These are phyloP conservation scores for Shinisaurus crocodilurus DNA, from an alignment of 2,113 vertebrate genomes.

Conservation along the genomic window DNA sequence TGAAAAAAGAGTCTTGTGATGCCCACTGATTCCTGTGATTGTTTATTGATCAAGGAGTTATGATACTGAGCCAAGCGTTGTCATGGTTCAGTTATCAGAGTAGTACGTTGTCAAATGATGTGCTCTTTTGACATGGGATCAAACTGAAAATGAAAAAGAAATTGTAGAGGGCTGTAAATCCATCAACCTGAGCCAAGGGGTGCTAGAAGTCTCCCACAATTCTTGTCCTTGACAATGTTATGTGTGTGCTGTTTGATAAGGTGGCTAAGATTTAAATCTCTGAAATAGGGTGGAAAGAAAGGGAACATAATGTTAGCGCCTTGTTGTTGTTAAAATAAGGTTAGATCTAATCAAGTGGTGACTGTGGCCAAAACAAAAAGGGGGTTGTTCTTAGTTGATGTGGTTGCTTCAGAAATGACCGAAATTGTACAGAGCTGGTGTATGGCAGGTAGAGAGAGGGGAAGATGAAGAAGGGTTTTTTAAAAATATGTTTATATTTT, in stretches of 20 bases:
- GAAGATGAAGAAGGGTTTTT: not conserved
- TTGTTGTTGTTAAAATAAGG: not conserved
- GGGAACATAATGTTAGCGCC: not conserved
- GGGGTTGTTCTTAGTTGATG: not conserved
- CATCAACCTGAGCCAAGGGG: not conserved
- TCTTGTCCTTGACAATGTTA: slow-evolving; percentile 17
- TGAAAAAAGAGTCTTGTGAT: slow-evolving; percentile 43
- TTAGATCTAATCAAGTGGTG: not conserved
- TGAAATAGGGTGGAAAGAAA: not conserved
- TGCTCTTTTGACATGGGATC: slow-evolving; percentile 38
- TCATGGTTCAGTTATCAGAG: slow-evolving; percentile 38
- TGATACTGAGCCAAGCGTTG: slow-evolving; percentile 20
- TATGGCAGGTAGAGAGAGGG: not conserved
- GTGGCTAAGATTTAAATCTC: not conserved
- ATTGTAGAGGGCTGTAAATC: slow-evolving; percentile 26
- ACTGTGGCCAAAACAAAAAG: not conserved
- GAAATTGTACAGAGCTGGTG: not conserved
- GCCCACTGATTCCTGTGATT: slow-evolving; percentile 50
- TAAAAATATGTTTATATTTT: not conserved
- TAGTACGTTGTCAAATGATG: slow-evolving; percentile 25
- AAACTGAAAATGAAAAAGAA: slow-evolving; percentile 30
- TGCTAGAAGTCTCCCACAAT: not conserved
- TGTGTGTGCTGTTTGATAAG: not conserved
- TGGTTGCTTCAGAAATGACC: not conserved
- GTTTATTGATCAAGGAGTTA: slow-evolving; percentile 45